Evolutionary conservation across 2,797 vertebrate genomes (phyloP).

Genomic region (Spinus olivaceus): DNA sequence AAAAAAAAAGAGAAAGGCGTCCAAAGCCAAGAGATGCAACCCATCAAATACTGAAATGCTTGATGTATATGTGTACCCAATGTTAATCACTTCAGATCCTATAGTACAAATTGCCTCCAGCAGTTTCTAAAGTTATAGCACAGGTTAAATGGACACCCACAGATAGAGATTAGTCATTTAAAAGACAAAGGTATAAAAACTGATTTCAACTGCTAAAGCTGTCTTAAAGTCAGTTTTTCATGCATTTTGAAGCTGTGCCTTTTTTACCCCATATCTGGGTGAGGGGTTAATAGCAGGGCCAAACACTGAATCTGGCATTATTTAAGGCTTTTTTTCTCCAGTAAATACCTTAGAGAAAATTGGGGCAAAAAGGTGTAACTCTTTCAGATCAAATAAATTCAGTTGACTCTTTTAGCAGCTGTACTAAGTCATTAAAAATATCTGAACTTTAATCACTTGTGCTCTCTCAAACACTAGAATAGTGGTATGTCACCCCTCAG

Average conservation of each 20-base stretch:
- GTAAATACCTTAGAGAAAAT: neutral
- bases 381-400: neutral
- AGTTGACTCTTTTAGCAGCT: neutral
- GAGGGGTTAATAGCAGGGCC: neutral
- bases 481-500: neutral
- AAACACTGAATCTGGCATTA: neutral
- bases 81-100: neutral
- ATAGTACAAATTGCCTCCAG: neutral
- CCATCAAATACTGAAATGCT: neutral
- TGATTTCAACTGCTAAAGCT: neutral
- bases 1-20: neutral
- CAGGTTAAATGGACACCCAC: constrained; percentile 17
- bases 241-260: neutral
- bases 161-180: neutral
- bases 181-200: neutral
- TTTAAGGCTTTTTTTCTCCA: neutral
- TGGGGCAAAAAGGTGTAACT: neutral
- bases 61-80: neutral
- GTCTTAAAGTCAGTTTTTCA: neutral
- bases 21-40: neutral
- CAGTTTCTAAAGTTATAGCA: constrained; percentile 24
- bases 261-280: neutral
- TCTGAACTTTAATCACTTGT: neutral
- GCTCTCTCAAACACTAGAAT: neutral
- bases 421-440: neutral